Base-by-base conservation (phyloP, 2,113 vertebrate genomes). In the Chaetura pelagica region DNA sequence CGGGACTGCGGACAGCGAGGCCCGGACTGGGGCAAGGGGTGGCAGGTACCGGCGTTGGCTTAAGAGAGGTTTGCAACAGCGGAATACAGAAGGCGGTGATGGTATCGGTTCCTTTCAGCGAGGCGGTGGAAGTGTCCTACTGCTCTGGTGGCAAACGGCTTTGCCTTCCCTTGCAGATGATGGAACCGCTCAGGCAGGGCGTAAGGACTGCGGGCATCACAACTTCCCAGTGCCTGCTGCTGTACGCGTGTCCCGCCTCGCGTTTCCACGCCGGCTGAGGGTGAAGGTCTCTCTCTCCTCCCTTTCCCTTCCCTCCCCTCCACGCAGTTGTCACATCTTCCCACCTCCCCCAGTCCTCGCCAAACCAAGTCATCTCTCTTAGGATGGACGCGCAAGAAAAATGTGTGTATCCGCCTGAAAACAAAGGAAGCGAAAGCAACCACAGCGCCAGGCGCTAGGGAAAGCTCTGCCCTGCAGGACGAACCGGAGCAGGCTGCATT, bases 21-120 rank as follows among this genome's bases (percentile, higher is more conserved):
- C 49, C 30, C 21, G 13, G 17, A 5, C 48, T 1, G 54, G 19
- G 42, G 12, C 30, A 1, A 12, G 13, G 29, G 52, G 7, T 2
- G 29, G n/a, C 61, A 4, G 42, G 1, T 4, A 6, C 30, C 35
- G 4, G 35, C 13, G 4, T 3, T 6, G 76, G 6, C 57, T 2
- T 32, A 27, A 2, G 0, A 4, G 22, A 10, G 27, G 23, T n/a
- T 48, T 3, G 2, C 9, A 16, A 1, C 34, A 15, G 44, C 44
- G 8, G 22, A 17, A 24, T 2, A 3, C 1, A 1, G 15, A 5
- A 6, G 7, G 4, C 38, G 2, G 23, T 0, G 34, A 12, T 18
- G 0, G 22, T 3, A 1, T 1, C 1, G 8, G 46, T 8, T 7
- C 26, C 52, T 17, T 29, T 22, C 72, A 10, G 14, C 29, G n/a